A percentile compares a stretch with the other conserved stretches of the same genome.
phyloP scores from a whole-genome alignment of 2,888 invertebrate species.

The Agrypnus murinus region DNA sequence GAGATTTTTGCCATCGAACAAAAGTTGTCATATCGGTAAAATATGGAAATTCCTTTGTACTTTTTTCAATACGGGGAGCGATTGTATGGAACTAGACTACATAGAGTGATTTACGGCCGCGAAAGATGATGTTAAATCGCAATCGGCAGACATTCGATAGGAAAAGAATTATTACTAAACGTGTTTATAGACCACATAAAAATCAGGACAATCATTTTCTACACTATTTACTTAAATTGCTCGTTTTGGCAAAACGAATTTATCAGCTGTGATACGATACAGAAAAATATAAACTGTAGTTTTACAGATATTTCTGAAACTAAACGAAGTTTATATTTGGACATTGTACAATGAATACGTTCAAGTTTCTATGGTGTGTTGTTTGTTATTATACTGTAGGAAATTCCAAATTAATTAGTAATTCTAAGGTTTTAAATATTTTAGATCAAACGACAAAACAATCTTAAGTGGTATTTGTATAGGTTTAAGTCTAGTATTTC shows the following conservation, averaged over 20 bases:
- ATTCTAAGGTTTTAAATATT: no score
- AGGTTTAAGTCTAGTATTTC: no score
- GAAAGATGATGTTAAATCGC: slow-evolving; percentile 42
- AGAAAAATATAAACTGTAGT: not conserved
- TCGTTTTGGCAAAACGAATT: slow-evolving; percentile 28
- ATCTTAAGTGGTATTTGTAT: no score
- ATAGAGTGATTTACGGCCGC: slow-evolving; percentile 39
- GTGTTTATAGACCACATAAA: slow-evolving; percentile 37
- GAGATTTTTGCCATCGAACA: slow-evolving; percentile 28
- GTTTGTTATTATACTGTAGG: no score
- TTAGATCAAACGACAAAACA: no score
- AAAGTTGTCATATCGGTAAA: slow-evolving; percentile 42
- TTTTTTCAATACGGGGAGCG: slow-evolving; percentile 38
- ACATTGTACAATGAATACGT: no score
- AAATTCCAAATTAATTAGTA: no score
- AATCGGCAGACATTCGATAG: slow-evolving; percentile 37
- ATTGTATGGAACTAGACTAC: slow-evolving; percentile 41
- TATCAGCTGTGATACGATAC: slow-evolving; percentile 15
- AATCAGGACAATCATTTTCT: slow-evolving; percentile 30
- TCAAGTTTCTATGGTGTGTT: no score
- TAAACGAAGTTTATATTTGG: no score
- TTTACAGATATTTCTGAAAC: no score
- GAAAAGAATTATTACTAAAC: slow-evolving; percentile 37
- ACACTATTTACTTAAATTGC: slow-evolving; percentile 39
- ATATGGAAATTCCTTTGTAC: slow-evolving; percentile 45